Conservation (phyloP, 2,888 invertebrate species). For the Drosophila diplacantha region DNA sequence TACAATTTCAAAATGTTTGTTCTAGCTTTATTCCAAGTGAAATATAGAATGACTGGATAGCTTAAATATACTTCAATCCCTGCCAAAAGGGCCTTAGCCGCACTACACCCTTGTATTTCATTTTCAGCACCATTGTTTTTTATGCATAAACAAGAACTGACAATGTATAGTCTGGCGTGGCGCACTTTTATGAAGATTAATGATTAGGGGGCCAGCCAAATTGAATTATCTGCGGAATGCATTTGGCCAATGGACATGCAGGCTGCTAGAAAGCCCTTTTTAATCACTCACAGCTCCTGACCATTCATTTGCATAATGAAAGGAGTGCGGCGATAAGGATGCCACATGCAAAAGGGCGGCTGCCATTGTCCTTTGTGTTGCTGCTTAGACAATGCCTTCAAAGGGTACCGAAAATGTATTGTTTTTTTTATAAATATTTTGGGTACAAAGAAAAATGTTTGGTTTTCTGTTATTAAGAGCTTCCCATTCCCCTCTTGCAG, state of each 20-base stretch:
- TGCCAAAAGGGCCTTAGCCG: conserved; percentile 7
- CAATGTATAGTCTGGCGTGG: conserved; percentile 38
- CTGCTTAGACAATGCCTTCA: conserved; percentile 47
- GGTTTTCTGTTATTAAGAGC: conserved; percentile 19
- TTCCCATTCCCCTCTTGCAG: conserved; percentile 75
- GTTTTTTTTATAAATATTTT: conserved; percentile 9
- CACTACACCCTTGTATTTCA: neutral
- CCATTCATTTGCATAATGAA: conserved; percentile 63
- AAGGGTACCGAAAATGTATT: conserved; percentile 32
- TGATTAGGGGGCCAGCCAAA: conserved; percentile 53
- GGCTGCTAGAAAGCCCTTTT: conserved; percentile 35
- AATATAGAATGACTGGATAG: no score
- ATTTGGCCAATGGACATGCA: conserved; percentile 35
- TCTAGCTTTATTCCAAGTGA: no score
- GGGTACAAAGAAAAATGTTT: conserved; percentile 31
- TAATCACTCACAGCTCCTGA: conserved; percentile 52
- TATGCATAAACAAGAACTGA: conserved; percentile 41
- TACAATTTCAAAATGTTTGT: no score
- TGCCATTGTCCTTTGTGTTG: conserved; percentile 25
- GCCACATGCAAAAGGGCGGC: conserved; percentile 13
- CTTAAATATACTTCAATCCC: neutral
- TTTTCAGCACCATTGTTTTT: neutral
- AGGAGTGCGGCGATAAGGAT: conserved; percentile 22
- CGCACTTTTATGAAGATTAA: conserved; percentile 75
- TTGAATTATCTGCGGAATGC: conserved; percentile 52